Conservation (phyloP, 2,797 vertebrate genomes). For the Enteromius argenteus region DNA sequence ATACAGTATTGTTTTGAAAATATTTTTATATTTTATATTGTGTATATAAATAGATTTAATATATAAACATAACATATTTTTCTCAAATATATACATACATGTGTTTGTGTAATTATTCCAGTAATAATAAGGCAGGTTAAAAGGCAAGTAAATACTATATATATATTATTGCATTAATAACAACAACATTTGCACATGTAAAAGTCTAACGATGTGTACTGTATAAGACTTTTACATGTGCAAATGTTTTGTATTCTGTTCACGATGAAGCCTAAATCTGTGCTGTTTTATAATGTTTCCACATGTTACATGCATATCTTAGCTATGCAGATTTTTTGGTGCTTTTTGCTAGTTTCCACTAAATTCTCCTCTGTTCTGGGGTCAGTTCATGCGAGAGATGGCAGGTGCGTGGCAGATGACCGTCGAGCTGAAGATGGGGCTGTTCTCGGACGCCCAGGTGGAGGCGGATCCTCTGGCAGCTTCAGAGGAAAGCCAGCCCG, state of each 20-base stretch:
- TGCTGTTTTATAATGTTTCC: neutral
- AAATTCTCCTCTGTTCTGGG: neutral
- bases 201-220: too few relatives aligned
- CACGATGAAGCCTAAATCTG: neutral
- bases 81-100: too few relatives aligned
- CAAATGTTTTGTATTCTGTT: neutral
- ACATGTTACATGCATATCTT: neutral
- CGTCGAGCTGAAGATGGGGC: conserved; percentile 90
- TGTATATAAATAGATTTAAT: too few relatives aligned
- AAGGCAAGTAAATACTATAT: too few relatives aligned
- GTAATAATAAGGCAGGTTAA: too few relatives aligned
- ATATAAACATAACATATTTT: too few relatives aligned
- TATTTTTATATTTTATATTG: too few relatives aligned
- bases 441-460: conserved; percentile 89
- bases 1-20: too few relatives aligned
- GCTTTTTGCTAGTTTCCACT: neutral
- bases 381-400: conserved; percentile 96
- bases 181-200: too few relatives aligned
- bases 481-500: conserved; percentile 91
- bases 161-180: too few relatives aligned
- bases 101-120: too few relatives aligned
- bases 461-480: conserved; percentile 95
- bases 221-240: too few relatives aligned
- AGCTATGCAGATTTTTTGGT: neutral
- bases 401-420: conserved; percentile 98